Base-by-base conservation (phyloP, 2,888 invertebrate genomes). In the Aporophyla lueneburgensis region DNA sequence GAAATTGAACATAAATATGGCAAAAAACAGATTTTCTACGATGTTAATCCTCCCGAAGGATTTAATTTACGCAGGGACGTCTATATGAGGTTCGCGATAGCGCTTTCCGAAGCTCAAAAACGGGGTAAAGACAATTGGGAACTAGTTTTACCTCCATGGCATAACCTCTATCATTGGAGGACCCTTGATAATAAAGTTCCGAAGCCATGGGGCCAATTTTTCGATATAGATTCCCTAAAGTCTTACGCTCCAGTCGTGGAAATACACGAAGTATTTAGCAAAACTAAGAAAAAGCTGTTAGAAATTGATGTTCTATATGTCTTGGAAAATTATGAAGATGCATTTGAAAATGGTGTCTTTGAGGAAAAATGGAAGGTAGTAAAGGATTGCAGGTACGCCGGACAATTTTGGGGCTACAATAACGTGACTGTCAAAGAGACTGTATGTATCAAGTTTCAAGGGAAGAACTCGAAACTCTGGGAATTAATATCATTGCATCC, bases 1-100 rank as follows among this genome's bases (percentile, higher is more conserved):
- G 54, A 76, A 12, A 40, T 51, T 21, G 53, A 79, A 16, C 53
- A 12, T 43, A 53, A 58, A 9, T 67, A 71, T 24, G 74, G 72
- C 3, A 77, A 89, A 78, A 98, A 98, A 89, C 99, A 98, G 90
- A 94, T 99, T 73, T 97, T 99, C 68, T 99, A 99, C 94, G 99
- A 99, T 92, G 98, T 99, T 0, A 99, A 99, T 96, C 98, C 98
- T 5, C 98, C 98, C 0, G 99, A 99, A 96, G 99, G 99, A 0
- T 99, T 99, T 92, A 99, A 99, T 96, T 97, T 99, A 81, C 97
- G 99, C 24, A 97, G 99, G 54, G 99, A 99, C 96, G 99, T 99
- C 3, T 99, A 99, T 91, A 98, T 99, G 97, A 97, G 99, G 87
- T 97, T 99, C 89, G 99, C 99, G 2, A 98, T 98, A 66, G 97